Evolutionary conservation across 1,140 invertebrate species (phyloP), one percentile per base, ranked within the genome.

Genomic region (Metaphire vulgaris): DNA sequence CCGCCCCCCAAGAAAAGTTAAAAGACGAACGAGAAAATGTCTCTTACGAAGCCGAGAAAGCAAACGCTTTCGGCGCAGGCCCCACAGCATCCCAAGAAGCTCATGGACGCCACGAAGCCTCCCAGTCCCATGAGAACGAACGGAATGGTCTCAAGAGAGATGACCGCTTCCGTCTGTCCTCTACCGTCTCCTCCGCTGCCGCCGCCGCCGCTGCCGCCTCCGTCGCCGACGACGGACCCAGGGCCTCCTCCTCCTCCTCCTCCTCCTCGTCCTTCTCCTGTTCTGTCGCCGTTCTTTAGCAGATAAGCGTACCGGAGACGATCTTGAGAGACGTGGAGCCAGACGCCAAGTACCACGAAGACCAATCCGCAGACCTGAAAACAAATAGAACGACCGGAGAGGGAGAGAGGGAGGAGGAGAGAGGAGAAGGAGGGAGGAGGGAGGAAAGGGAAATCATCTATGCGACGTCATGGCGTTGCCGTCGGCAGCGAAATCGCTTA

Each of bases 81-180:
- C 0, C 82, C 83, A 71, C 81, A 81, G 64, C 82, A 82, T 28
- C 83, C 83, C 70, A 81, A 80, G 74, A 83, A 79, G 29, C 82
- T 81, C 6, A 83, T 78, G 30, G 82, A 14, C 26, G 80, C 33
- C 1, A 82, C 78, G 31, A 80, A 71, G 16, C 77, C 79, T 0
- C 83, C 83, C 12, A 74, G 72, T 14, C 64, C 80, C 33, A 83
- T 82, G 28, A 83, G 74, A 21, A 81, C 74, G 72, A 32, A 69
- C 2, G 76, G 64, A 31, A 77, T 28, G 64, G 31, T 73, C 12
- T 73, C 72, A 6, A 73, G 41, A 34, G 33, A 34, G 31, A 73
- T 29, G 31, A 73, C 41, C 16, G 72, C 31, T 31, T 28, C 41
- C 41, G 41, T 56, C 41, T 6, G 21, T 56, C 41, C 41, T 56